Evolutionary conservation across 1,140 invertebrate genomes (phyloP), one percentile per base, ranked within the genome.

Genomic region (Nomia melanderi): DNA sequence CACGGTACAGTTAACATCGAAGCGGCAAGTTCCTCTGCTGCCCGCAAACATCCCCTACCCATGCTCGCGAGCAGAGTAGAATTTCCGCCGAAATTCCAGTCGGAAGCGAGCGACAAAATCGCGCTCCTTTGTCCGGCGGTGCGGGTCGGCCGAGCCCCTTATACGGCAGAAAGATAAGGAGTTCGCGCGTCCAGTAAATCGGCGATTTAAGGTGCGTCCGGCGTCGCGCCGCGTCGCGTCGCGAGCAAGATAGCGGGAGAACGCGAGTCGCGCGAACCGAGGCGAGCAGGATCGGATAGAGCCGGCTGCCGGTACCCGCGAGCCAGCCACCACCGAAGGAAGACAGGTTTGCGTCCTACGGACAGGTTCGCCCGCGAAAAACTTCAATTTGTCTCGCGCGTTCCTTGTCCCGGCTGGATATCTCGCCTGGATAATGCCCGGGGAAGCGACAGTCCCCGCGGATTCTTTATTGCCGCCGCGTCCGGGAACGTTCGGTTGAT

Each of bases 311-410:
- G n/a, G n/a, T n/a, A 41, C 56, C 6, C n/a, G 1, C 25, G 44
- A 56, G 65, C 72, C 77, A 59, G 73, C 79, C 70, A 77, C 64
- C 54, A 63, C 31, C 81, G 81, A 82, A 84, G 82, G 71, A 83
- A 86, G 78, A 85, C 86, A 74, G 81, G 86, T 87, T 87, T 77
- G 78, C 73, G 41, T 53, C 64, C 50, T 60, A 72, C 63, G 72
- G 81, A 84, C 81, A 83, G 81, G 81, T 84, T 84, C 77, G 81
- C 64, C 78, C 53, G 81, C 57, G 87, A 88, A 88, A 88, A 88
- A 88, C 83, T 87, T 82, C 80, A 87, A 87, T 88, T 87, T 84
- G 83, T 87, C 79, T 85, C 81, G 85, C 79, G 29, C 50, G 62
- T 50, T 41, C 41, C 69, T 41, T 71, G 57, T 81, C 70, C 50